Evolutionary conservation across 2,797 vertebrate species (phyloP).

Genomic region (Muraenolepis orangiensis): DNA sequence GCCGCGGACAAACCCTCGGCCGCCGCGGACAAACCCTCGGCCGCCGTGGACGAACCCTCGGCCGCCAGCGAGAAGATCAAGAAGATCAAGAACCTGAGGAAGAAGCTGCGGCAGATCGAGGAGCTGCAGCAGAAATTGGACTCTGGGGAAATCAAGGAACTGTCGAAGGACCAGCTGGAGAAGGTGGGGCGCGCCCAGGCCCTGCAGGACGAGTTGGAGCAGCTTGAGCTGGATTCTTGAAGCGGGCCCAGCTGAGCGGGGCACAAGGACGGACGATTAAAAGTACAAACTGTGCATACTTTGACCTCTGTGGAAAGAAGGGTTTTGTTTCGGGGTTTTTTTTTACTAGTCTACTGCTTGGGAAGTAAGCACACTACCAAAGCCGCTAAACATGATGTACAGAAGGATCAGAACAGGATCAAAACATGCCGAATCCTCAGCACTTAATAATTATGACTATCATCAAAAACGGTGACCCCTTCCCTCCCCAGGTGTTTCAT

Average conservation of each 20-base stretch:
- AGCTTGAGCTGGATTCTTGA: constrained; percentile 83
- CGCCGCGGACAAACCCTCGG: no score
- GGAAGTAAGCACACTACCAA: constrained; percentile 27
- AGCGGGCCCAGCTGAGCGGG: constrained; percentile 22
- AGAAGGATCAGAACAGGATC: neutral
- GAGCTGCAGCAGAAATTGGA: constrained; percentile 88
- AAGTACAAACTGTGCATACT: constrained; percentile 43
- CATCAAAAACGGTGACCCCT: neutral
- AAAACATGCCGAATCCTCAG: neutral
- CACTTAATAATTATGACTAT: neutral
- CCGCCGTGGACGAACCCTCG: constrained; percentile 35
- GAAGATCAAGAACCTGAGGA: constrained; percentile 89
- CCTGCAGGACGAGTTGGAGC: constrained; percentile 79
- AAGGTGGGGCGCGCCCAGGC: constrained; percentile 79
- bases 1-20: constrained; percentile 40
- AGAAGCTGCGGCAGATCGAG: constrained; percentile 92
- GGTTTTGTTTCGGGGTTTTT: constrained; percentile 40
- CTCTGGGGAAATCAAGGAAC: constrained; percentile 82
- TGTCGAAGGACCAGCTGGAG: constrained; percentile 86
- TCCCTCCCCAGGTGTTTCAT: neutral
- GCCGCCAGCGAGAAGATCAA: constrained; percentile 73
- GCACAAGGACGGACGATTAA: constrained; percentile 30
- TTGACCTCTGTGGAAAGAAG: constrained; percentile 41
- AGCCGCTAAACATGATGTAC: constrained; percentile 15
- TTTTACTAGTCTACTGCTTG: constrained; percentile 37